Percentiles rank a stretch among this genome's conserved stretches.
phyloP scores from a whole-genome alignment of 2,888 invertebrate genomes.

The Ichneumoninae sp. region DNA sequence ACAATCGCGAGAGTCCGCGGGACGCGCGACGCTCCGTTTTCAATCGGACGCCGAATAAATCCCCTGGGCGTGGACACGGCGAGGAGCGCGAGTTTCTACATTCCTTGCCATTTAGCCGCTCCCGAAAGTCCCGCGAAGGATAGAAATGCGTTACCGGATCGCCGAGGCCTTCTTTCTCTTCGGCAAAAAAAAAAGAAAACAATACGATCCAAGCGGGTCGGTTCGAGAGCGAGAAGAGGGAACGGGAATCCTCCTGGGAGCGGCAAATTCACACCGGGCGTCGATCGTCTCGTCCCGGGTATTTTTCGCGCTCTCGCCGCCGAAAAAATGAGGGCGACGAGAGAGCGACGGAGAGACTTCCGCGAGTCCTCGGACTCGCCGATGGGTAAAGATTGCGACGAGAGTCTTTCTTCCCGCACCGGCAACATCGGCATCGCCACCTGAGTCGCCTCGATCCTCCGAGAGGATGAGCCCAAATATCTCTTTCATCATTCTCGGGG shows the following conservation, averaged over 20 bases:
- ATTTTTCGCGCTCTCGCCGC: conserved; percentile 37
- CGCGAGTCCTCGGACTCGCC: conserved; percentile 26
- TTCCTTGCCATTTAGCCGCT: conserved; percentile 71
- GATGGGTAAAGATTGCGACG: conserved; percentile 9
- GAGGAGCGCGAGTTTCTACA: conserved; percentile 68
- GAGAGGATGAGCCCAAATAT: conserved; percentile 37
- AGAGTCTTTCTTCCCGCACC: conserved; percentile 14
- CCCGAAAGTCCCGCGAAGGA: conserved; percentile 29
- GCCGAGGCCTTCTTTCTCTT: conserved; percentile 28
- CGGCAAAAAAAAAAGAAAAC: conserved; percentile 61
- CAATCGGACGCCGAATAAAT: conserved; percentile 73
- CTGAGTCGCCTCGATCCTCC: conserved; percentile 34
- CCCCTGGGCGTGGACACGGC: conserved; percentile 58
- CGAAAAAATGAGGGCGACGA: conserved; percentile 42
- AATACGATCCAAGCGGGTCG: conserved; percentile 38
- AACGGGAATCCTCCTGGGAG: conserved; percentile 49
- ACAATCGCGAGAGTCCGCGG: background rate
- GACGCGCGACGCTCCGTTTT: conserved; percentile 59
- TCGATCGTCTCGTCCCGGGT: conserved; percentile 32
- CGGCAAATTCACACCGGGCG: conserved; percentile 55
- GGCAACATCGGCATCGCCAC: conserved; percentile 27
- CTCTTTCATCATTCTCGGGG: conserved; percentile 53
- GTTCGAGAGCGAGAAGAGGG: conserved; percentile 47
- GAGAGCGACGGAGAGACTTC: conserved; percentile 9
- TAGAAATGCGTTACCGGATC: conserved; percentile 47